These are phyloP conservation scores for Hydriomena furcata DNA, from an alignment of 2,888 invertebrate genomes.

Conservation along the genomic window DNA sequence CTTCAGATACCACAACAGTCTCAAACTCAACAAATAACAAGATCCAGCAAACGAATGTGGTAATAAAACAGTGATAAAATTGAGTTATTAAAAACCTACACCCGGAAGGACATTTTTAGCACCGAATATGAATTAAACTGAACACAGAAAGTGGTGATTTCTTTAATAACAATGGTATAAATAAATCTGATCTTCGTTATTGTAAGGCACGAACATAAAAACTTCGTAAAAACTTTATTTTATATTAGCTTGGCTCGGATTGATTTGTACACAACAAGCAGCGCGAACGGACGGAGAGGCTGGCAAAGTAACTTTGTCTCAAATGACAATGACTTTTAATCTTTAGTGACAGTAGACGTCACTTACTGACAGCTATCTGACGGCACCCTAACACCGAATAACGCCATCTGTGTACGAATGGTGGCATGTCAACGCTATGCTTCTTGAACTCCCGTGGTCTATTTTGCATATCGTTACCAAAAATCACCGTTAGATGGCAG, in stretches of 20 bases:
- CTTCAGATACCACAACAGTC: conserved; percentile 43
- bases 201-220: conserved; percentile 58
- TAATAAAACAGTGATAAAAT: conserved; percentile 51
- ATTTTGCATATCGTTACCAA: conserved; percentile 57
- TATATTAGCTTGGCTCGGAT: conserved; percentile 77
- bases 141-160: conserved; percentile 50
- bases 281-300: too few relatives aligned
- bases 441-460: conserved; percentile 22
- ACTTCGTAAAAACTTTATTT: conserved; percentile 67
- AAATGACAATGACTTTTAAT: conserved; percentile 39
- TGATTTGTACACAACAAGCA: conserved; percentile 71
- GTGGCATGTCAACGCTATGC: conserved; percentile 21
- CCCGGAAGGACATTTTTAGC: conserved; percentile 66
- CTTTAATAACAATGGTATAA: conserved; percentile 55
- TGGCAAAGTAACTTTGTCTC: neutral
- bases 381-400: conserved; percentile 33
- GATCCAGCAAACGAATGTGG: conserved; percentile 45
- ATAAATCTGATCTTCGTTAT: conserved; percentile 46
- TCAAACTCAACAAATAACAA: conserved; percentile 42
- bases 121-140: conserved; percentile 64
- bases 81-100: conserved; percentile 61
- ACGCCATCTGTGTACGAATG: conserved; percentile 63
- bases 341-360: conserved; percentile 12
- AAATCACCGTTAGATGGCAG: conserved; percentile 57
- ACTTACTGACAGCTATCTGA: neutral